Conservation (phyloP, 1,140 invertebrate species). For the Lysiphlebus fabarum region DNA sequence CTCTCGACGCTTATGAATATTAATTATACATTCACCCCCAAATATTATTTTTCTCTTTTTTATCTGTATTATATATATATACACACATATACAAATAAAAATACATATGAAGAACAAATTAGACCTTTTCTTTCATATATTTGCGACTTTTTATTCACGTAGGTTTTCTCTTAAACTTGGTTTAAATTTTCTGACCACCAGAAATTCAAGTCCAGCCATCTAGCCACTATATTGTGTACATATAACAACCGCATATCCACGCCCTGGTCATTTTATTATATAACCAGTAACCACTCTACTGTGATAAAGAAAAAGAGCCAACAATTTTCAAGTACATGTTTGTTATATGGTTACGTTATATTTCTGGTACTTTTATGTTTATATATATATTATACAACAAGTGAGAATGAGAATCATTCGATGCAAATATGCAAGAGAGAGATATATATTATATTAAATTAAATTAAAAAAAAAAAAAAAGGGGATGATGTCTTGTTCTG, state of each 20-base stretch:
- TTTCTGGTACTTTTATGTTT: conserved; percentile 16
- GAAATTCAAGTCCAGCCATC: conserved; percentile 7
- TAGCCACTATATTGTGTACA: neutral
- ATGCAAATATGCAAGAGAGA: no score
- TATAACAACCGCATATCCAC: conserved; percentile 1
- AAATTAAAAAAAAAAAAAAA: no score
- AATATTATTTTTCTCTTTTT: neutral
- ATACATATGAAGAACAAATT: conserved; percentile 48
- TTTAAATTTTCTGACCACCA: conserved; percentile 19
- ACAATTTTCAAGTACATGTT: neutral
- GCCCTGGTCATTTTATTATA: conserved; percentile 17
- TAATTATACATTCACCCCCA: conserved; percentile 50
- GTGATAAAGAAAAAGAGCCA: neutral
- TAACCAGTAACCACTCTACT: neutral
- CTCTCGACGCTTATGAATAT: conserved; percentile 57
- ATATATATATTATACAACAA: no score
- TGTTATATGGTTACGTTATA: neutral
- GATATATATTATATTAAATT: no score
- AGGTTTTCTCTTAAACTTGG: conserved; percentile 24
- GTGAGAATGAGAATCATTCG: no score
- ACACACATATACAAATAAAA: no score
- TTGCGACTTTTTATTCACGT: conserved; percentile 52
- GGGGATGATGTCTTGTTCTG: no score
- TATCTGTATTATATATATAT: no score
- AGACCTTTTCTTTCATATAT: conserved; percentile 57